phyloP scores from a whole-genome alignment of 2,797 vertebrate species.

The Ceyx erithaca region DNA sequence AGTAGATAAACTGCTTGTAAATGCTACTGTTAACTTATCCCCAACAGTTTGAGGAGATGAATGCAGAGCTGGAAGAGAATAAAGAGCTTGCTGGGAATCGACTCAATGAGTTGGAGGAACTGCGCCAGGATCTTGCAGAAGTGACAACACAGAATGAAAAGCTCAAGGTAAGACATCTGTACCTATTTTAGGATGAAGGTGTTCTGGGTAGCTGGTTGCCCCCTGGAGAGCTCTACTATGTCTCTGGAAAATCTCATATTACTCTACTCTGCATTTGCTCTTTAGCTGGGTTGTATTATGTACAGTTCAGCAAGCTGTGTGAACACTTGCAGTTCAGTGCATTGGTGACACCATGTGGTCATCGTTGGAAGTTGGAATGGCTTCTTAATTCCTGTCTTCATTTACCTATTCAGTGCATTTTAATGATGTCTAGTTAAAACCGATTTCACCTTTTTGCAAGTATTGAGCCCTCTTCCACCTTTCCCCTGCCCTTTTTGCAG shows the following conservation, averaged over 20 bases:
- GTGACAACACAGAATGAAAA: constrained; percentile 91
- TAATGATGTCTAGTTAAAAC: neutral
- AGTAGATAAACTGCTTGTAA: neutral
- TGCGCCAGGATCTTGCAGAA: constrained; percentile 91
- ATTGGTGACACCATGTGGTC: neutral
- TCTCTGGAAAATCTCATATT: neutral
- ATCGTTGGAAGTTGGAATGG: neutral
- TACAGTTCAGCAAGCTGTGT: neutral
- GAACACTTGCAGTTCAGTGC: rapidly evolving
- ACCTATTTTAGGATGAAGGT: neutral
- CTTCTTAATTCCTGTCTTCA: neutral
- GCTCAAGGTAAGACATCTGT: constrained; percentile 83
- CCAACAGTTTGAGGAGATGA: constrained; percentile 95
- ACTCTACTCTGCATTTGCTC: neutral
- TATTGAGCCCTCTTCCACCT: neutral
- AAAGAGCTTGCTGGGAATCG: constrained; percentile 93
- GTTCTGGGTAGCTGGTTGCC: neutral
- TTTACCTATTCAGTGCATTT: neutral
- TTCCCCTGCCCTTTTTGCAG: rapidly evolving
- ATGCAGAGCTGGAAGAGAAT: constrained; percentile 96
- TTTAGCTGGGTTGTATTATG: neutral
- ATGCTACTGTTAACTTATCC: neutral
- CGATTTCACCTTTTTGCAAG: neutral
- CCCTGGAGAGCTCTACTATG: neutral
- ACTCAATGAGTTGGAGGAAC: constrained; percentile 91